These are phyloP conservation scores for Ctenochaetus hawaiiensis DNA, from an alignment of 2,797 vertebrate species.

Conservation along the genomic window DNA sequence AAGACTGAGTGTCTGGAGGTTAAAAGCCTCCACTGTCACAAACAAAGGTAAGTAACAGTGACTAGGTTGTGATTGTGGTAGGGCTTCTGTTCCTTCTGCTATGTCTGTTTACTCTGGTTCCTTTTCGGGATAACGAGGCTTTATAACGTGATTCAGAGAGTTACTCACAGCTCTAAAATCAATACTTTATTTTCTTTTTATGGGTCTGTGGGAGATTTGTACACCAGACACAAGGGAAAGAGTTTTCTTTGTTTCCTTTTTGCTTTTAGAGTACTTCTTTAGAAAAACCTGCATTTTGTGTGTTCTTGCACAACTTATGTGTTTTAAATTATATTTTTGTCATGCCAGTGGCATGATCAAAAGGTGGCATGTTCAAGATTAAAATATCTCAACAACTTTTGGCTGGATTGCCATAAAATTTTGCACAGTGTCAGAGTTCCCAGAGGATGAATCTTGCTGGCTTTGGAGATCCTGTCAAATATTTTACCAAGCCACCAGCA, in stretches of 20 bases:
- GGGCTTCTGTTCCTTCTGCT: conserved; percentile 55
- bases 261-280: conserved; percentile 13
- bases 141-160: conserved; percentile 62
- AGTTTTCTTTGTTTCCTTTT: conserved; percentile 17
- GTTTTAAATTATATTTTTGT: background rate
- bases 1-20: conserved; percentile 70
- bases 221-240: conserved; percentile 8
- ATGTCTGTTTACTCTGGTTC: conserved; percentile 40
- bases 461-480: background rate
- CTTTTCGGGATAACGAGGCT: conserved; percentile 44
- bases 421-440: background rate
- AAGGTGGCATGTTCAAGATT: background rate
- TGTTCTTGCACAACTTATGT: background rate
- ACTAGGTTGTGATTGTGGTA: conserved; percentile 73
- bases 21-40: conserved; percentile 71
- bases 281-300: background rate
- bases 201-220: conserved; percentile 29
- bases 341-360: background rate
- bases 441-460: background rate
- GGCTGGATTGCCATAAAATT: background rate
- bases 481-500: background rate
- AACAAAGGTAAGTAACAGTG: conserved; percentile 81
- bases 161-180: conserved; percentile 51
- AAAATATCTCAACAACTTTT: background rate
- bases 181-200: conserved; percentile 57